Base-by-base conservation (phyloP, 2,888 invertebrate genomes). In the Panopea generosa region DNA sequence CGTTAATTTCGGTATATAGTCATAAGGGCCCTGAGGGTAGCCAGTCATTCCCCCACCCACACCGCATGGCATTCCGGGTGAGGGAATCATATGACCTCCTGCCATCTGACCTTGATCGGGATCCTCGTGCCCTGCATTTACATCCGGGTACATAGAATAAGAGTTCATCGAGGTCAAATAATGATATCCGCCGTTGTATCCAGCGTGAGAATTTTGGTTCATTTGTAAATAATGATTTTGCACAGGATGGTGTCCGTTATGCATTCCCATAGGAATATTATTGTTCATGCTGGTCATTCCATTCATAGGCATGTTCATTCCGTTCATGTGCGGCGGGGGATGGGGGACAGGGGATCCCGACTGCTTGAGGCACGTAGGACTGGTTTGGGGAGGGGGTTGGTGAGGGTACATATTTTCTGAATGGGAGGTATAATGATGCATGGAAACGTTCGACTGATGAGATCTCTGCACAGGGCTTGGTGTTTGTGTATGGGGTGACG, bases 1-100 rank as follows among this genome's bases (percentile, higher is more conserved):
- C n/a, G 90, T 90, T 49, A 90, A 75, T 79, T 90, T 90, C 59
- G 90, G 90, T 78, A 89, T 87, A 81, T 90, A 90, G 63, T 89
- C 88, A 70, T 88, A 89, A 3, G 84, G 69, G 2, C 85, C 86
- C 63, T 87, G 87, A 62, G 77, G 76, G 72, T 87, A 88, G 29
- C 86, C 86, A 59, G 83, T 83, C 57, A 82, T 77, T 16, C 86
- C 83, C 2, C 82, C 83, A 7, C 86, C 83, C 18, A 86, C 82
- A 22, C 87, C 83, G 66, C 87, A 87, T 55, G 85, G 86, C 78
- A 89, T 84, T 3, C 82, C 83, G 26, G 76, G 71, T 47, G 84
- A 83, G 59, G 79, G 79, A 69, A 86, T 84, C 67, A 80, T 80
- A 52, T 84, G 83, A 65, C 83, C 83, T 38, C 69, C 66, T 40